Conservation (phyloP, 2,113 vertebrate species). For the Shinisaurus crocodilurus region DNA sequence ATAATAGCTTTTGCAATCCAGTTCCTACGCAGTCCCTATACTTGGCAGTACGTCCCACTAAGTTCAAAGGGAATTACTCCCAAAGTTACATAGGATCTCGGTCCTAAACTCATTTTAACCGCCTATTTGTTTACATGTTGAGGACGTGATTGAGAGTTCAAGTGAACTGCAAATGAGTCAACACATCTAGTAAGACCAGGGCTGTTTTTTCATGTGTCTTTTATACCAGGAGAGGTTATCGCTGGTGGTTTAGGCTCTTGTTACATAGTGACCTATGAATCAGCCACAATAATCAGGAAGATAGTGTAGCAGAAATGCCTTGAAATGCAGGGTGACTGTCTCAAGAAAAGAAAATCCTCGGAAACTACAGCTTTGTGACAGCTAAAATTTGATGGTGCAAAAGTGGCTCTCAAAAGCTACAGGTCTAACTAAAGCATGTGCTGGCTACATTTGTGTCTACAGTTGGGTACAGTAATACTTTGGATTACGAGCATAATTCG, state of each 20-base stretch:
- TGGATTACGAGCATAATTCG: too few species aligned
- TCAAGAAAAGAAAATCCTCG: background rate
- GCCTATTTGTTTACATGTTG: background rate
- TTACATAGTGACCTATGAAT: background rate
- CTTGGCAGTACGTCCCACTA: background rate
- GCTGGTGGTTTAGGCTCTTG: background rate
- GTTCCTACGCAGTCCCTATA: background rate
- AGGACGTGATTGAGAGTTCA: background rate
- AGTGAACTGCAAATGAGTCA: background rate
- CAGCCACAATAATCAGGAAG: background rate
- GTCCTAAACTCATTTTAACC: background rate
- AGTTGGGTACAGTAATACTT: too few species aligned
- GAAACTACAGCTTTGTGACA: background rate
- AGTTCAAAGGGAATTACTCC: background rate
- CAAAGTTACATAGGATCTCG: background rate
- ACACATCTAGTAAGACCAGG: background rate
- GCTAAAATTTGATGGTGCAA: background rate
- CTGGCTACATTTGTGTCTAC: background rate
- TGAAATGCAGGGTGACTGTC: background rate
- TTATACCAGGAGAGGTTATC: background rate
- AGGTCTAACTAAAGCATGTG: constrained; percentile 4
- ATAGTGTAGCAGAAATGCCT: too few species aligned
- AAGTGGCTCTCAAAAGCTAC: background rate
- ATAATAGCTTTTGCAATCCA: background rate
- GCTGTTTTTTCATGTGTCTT: background rate